Percentiles rank a stretch among this genome's conserved stretches.
These are phyloP conservation scores for Megaceryle maxima DNA, from an alignment of 2,113 vertebrate genomes.

Conservation along the genomic window DNA sequence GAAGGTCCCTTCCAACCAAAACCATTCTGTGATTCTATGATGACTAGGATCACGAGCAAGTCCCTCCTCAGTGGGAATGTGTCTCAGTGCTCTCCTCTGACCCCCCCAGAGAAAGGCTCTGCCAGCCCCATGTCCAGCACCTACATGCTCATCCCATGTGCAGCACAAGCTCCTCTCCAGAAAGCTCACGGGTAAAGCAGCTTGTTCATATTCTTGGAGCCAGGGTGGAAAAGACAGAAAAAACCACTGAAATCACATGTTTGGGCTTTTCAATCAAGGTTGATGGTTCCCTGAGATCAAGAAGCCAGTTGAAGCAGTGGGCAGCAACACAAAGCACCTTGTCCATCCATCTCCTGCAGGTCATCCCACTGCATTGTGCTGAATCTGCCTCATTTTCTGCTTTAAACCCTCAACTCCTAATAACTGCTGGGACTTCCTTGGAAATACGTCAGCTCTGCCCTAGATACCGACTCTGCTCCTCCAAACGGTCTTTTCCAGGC, in stretches of 20 bases:
- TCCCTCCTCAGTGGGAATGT: not conserved
- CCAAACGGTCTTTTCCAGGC: not conserved
- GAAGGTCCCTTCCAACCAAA: not conserved
- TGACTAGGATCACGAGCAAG: not conserved
- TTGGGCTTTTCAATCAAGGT: not conserved
- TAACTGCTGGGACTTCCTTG: not conserved
- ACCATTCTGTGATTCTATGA: not conserved
- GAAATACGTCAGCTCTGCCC: slow-evolving; percentile 20
- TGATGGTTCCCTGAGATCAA: not conserved
- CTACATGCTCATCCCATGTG: not conserved
- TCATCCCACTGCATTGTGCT: not conserved
- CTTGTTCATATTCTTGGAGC: not conserved
- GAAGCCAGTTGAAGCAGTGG: accelerated
- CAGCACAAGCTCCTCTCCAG: not conserved
- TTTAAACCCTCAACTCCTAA: not conserved
- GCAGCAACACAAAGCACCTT: not conserved
- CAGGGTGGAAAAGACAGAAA: not conserved
- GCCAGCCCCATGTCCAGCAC: not conserved
- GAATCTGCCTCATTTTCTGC: not conserved
- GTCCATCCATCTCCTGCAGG: not conserved
- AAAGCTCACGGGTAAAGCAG: not conserved
- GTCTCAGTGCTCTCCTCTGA: not conserved
- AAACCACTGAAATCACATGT: accelerated
- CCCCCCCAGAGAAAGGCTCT: not conserved
- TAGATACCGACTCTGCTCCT: not conserved